These are phyloP conservation scores for Protosalanx chinensis DNA, from an alignment of 2,797 vertebrate species.

Conservation along the genomic window DNA sequence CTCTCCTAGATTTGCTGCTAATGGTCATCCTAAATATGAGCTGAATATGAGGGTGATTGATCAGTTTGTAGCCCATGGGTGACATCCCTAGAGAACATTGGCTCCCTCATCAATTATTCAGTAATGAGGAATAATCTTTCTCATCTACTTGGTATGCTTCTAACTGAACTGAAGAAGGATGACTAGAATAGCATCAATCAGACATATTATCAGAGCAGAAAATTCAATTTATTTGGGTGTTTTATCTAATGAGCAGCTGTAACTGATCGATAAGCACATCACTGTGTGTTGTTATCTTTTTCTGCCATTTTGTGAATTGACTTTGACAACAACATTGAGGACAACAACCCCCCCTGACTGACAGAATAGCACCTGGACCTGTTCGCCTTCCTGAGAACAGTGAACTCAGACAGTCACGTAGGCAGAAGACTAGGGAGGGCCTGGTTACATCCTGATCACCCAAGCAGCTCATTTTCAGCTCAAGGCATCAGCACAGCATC, in stretches of 20 bases:
- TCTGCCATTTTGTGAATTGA: not conserved
- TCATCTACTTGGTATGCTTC: conserved; percentile 7
- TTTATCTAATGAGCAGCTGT: not conserved
- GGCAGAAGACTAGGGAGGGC: conserved; percentile 9
- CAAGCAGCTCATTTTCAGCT: conserved; percentile 21
- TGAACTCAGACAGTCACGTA: conserved; percentile 5
- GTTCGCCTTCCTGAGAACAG: not conserved
- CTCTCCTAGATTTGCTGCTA: not conserved
- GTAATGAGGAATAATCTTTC: conserved; percentile 26
- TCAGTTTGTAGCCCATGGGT: conserved; percentile 25
- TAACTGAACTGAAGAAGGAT: not conserved
- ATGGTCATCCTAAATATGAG: conserved; percentile 6
- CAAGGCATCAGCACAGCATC: conserved; percentile 11
- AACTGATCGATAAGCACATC: not conserved
- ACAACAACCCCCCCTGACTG: not conserved
- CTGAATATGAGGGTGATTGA: conserved; percentile 34
- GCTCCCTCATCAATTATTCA: conserved; percentile 40
- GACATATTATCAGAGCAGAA: not conserved
- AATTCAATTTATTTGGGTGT: not conserved
- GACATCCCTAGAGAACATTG: conserved; percentile 34
- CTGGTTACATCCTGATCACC: conserved; percentile 10
- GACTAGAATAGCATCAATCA: not conserved
- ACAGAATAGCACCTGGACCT: not conserved
- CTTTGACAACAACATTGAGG: not conserved
- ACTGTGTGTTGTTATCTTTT: not conserved